Conservation (phyloP, 2,888 invertebrate species). For the Galeruca laticollis region DNA sequence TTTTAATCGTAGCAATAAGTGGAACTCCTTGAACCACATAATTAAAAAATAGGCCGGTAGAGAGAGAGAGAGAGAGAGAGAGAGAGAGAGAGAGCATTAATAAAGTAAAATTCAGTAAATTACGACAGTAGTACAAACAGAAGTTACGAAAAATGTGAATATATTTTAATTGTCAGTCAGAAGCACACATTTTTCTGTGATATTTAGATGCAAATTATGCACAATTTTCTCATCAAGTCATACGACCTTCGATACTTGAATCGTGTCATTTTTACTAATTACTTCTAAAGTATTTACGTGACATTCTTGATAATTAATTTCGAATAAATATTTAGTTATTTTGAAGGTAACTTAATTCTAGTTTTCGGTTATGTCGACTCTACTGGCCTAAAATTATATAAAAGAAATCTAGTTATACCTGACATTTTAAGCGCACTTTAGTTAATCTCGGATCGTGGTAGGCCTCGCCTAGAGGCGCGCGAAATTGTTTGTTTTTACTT, state of each 20-base stretch:
- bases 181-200: neutral
- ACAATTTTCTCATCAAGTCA: neutral
- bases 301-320: neutral
- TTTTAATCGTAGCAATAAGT: conserved; percentile 32
- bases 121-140: no score
- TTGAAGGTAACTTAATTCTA: neutral
- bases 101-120: no score
- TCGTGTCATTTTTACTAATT: neutral
- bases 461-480: conserved; percentile 34
- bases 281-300: no score
- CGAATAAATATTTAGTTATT: neutral
- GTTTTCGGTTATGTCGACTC: neutral
- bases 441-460: conserved; percentile 32
- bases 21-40: conserved; percentile 38
- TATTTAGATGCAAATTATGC: no score
- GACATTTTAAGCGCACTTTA: conserved; percentile 20
- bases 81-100: no score
- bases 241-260: neutral
- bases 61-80: no score
- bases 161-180: neutral
- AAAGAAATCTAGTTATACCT: conserved; percentile 26
- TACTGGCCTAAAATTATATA: conserved; percentile 20
- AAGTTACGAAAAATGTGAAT: no score
- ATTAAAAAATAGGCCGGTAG: conserved; percentile 7
- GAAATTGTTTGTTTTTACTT: conserved; percentile 22